phyloP scores from a whole-genome alignment of 2,113 vertebrate genomes.

The Sinocyclocheilus rhinocerous region DNA sequence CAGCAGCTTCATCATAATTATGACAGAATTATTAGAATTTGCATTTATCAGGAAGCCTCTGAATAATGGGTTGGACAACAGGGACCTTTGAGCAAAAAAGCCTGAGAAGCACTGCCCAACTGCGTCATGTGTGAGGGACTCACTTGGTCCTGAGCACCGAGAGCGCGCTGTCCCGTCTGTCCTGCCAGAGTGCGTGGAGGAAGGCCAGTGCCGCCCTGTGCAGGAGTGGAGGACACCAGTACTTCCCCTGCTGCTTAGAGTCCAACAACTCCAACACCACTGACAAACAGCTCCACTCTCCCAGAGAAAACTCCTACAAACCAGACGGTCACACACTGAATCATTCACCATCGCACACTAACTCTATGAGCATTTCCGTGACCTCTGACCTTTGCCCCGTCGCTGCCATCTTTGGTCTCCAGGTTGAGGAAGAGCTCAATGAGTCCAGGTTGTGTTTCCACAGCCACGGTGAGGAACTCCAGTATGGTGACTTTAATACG shows the following conservation, averaged over 20 bases:
- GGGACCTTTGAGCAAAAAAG: too few relatives aligned
- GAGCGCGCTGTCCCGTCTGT: conserved; percentile 94
- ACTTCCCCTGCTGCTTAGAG: conserved; percentile 86
- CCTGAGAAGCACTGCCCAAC: too few relatives aligned
- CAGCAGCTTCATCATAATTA: too few relatives aligned
- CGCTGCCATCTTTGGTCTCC: conserved; percentile 86
- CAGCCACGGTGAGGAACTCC: conserved; percentile 94
- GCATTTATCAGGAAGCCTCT: too few relatives aligned
- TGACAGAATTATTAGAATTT: too few relatives aligned
- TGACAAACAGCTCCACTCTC: conserved; percentile 94
- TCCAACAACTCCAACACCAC: conserved; percentile 91
- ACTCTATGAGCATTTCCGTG: neutral
- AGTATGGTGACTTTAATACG: conserved; percentile 97
- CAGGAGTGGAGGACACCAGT: conserved; percentile 92
- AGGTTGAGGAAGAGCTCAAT: conserved; percentile 97
- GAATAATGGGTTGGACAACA: too few relatives aligned
- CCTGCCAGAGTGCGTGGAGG: conserved; percentile 96
- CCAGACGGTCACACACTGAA: neutral
- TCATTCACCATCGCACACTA: neutral
- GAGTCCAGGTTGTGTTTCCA: conserved; percentile 96
- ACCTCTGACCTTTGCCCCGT: conserved; percentile 88
- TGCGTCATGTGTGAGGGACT: conserved; percentile 50
- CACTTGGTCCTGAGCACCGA: conserved; percentile 92
- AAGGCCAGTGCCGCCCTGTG: conserved; percentile 92
- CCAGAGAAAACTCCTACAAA: conserved; percentile 88